A percentile compares a stretch with the other conserved stretches of the same genome.
phyloP scores from a whole-genome alignment of 2,888 invertebrate species.

The Nasonia oneida region DNA sequence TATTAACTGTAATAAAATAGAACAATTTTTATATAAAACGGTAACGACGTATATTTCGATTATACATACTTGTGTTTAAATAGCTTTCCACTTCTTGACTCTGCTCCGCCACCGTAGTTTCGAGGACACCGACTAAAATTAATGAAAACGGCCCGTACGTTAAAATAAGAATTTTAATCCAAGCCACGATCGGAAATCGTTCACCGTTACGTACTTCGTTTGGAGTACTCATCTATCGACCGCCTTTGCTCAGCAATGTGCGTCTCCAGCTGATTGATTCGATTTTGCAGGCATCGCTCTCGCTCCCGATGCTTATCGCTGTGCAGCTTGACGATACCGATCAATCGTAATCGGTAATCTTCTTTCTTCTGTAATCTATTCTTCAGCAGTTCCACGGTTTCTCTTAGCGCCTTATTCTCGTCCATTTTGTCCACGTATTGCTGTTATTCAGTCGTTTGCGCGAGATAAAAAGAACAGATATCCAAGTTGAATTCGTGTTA shows the following conservation, averaged over 20 bases:
- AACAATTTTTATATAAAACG: neutral
- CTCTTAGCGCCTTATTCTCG: slow-evolving; percentile 13
- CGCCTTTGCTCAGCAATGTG: slow-evolving; percentile 35
- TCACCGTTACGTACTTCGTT: neutral
- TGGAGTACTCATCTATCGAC: slow-evolving; percentile 17
- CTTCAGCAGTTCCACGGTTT: neutral
- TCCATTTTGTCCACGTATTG: slow-evolving; percentile 18
- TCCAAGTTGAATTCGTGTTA: too few species aligned
- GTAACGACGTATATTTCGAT: neutral
- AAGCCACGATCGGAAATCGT: neutral
- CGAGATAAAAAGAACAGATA: too few species aligned
- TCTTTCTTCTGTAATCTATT: slow-evolving; percentile 2
- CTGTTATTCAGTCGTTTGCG: slow-evolving; percentile 17
- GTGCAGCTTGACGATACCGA: slow-evolving; percentile 24
- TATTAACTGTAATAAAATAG: slow-evolving; percentile 38
- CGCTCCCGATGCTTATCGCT: neutral
- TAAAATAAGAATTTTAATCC: neutral
- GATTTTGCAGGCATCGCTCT: slow-evolving; percentile 21
- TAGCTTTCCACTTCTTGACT: neutral
- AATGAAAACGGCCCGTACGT: neutral
- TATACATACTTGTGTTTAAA: slow-evolving; percentile 25
- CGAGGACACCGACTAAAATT: neutral
- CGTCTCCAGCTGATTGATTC: slow-evolving; percentile 31
- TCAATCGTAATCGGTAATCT: slow-evolving; percentile 28
- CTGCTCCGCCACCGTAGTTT: neutral